Conservation (phyloP, 2,888 invertebrate species). For the Zeuzera pyrina region DNA sequence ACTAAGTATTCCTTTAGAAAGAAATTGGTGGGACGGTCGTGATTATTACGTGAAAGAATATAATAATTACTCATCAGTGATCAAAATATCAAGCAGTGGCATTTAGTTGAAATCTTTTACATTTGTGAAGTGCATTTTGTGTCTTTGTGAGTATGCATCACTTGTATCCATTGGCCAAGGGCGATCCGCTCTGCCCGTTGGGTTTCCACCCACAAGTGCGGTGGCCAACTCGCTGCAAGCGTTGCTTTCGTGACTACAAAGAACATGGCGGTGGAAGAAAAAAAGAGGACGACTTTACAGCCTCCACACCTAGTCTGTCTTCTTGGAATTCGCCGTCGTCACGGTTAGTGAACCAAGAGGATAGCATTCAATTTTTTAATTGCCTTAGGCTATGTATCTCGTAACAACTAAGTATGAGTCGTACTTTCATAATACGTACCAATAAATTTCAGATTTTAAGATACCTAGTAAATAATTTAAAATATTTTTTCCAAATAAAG, state of each 20-base stretch:
- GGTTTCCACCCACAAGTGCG: slow-evolving; percentile 96
- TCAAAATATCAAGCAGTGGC: slow-evolving; percentile 31
- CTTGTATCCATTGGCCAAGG: slow-evolving; percentile 84
- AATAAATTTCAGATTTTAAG: too few species aligned
- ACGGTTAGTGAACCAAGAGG: slow-evolving; percentile 42
- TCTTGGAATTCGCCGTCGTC: slow-evolving; percentile 74
- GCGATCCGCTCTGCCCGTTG: slow-evolving; percentile 91
- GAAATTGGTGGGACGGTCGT: too few species aligned
- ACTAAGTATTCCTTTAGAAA: too few species aligned
- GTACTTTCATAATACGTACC: too few species aligned
- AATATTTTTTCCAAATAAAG: too few species aligned
- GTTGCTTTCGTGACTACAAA: slow-evolving; percentile 94
- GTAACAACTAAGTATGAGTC: too few species aligned
- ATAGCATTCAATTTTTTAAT: too few species aligned
- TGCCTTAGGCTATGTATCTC: too few species aligned
- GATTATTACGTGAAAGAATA: slow-evolving; percentile 21
- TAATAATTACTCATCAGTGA: slow-evolving; percentile 14
- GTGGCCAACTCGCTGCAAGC: slow-evolving; percentile 94
- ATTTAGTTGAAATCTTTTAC: slow-evolving; percentile 53
- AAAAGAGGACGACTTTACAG: slow-evolving; percentile 78
- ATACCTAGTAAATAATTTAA: too few species aligned
- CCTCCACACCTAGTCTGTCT: slow-evolving; percentile 86
- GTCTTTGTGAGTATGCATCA: slow-evolving; percentile 76
- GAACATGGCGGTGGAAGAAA: slow-evolving; percentile 86
- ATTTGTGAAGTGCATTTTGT: slow-evolving; percentile 62